Conservation (phyloP, 2,113 vertebrate species). For the Pterocles gutturalis region DNA sequence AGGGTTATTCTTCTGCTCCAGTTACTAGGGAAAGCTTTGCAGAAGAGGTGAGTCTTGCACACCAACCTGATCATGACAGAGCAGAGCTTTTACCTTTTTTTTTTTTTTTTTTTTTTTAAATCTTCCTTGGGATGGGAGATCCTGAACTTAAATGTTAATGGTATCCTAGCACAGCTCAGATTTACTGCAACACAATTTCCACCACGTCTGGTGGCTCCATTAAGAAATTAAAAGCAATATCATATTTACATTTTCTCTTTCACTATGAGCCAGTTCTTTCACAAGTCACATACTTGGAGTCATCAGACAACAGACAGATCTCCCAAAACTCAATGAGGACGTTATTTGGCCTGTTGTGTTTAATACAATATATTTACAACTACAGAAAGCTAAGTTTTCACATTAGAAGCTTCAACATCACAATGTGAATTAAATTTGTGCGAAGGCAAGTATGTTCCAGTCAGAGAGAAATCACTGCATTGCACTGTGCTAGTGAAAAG, state of each 20-base stretch:
- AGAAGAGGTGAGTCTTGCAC: background rate
- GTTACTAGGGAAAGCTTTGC: slow-evolving; percentile 2
- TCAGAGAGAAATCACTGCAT: background rate
- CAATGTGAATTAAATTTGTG: background rate
- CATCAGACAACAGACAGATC: background rate
- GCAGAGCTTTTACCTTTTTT: background rate
- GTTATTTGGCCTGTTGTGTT: background rate
- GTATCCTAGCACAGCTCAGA: background rate
- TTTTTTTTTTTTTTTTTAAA: background rate
- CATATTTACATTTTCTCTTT: background rate
- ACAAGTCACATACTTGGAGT: background rate
- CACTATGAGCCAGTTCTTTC: background rate
- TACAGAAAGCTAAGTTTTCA: background rate
- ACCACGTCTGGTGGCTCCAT: background rate
- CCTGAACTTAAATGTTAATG: background rate
- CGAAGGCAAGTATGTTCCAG: accelerated
- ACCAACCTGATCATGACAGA: background rate
- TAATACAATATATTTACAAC: background rate
- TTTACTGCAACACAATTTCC: background rate
- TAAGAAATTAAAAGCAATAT: background rate
- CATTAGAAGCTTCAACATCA: background rate
- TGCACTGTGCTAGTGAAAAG: background rate
- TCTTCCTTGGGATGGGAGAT: background rate
- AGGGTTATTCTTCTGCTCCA: slow-evolving; percentile 63
- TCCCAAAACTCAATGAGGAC: background rate